A percentile compares a stretch with the other conserved stretches of the same genome.
Conservation (phyloP, 2,797 vertebrate genomes). For the Vespertilio murinus region DNA sequence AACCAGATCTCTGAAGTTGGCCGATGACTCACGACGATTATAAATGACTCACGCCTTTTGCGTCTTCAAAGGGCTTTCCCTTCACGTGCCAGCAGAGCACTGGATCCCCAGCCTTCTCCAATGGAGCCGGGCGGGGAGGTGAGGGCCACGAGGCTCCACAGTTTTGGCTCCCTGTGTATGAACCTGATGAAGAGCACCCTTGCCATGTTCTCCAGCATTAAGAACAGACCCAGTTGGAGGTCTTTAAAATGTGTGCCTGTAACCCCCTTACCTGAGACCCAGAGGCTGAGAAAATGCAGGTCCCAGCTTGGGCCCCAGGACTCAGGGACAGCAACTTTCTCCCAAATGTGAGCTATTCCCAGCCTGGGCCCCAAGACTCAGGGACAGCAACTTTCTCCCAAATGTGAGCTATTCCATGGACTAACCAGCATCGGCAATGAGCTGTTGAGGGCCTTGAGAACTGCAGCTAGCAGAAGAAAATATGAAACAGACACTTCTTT, state of each 20-base stretch:
- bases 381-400: not conserved
- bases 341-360: not conserved
- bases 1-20: conserved; percentile 36
- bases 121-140: not conserved
- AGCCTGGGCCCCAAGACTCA: not conserved
- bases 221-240: not conserved
- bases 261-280: not conserved
- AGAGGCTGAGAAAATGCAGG: not conserved
- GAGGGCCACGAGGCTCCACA: not conserved
- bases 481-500: not conserved
- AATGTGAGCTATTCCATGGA: not conserved
- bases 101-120: not conserved
- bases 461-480: not conserved
- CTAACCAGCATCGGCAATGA: not conserved
- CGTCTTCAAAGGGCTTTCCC: conserved; percentile 52
- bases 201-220: not conserved
- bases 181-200: not conserved
- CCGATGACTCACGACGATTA: not conserved
- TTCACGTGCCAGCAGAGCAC: not conserved
- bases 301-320: not conserved
- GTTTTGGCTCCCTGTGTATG: too few relatives aligned
- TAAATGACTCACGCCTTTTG: conserved; percentile 25
- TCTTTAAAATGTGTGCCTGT: not conserved
- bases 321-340: not conserved
- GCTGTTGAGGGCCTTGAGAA: not conserved